A percentile compares a stretch with the other conserved stretches of the same genome.
Conservation (phyloP, 1,140 invertebrate species). For the Drosophila aff. region DNA sequence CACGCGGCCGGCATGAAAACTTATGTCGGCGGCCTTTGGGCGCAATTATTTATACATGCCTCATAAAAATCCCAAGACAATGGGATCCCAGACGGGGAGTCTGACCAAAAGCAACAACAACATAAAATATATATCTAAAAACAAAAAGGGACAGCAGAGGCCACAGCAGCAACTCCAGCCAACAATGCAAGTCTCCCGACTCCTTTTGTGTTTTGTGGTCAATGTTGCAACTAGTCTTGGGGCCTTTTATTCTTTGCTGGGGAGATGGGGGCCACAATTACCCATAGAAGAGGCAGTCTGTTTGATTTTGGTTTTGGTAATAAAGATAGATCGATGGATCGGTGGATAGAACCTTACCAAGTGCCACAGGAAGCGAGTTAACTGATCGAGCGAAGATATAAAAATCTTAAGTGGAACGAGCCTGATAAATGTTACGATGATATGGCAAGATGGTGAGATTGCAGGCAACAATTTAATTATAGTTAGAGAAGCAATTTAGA, state of each 20-base stretch:
- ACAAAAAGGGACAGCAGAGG: not conserved
- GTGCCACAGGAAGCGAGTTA: slow-evolving; percentile 29
- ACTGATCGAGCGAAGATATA: slow-evolving; percentile 17
- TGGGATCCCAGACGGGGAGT: slow-evolving; percentile 44
- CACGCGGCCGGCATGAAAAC: slow-evolving; percentile 78
- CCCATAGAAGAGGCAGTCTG: slow-evolving; percentile 43
- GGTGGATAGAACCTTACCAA: slow-evolving; percentile 3
- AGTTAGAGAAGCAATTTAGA: not conserved
- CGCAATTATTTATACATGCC: slow-evolving; percentile 84
- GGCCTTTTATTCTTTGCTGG: slow-evolving; percentile 58
- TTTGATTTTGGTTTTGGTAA: slow-evolving; percentile 52
- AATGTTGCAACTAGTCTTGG: slow-evolving; percentile 49
- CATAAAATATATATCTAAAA: not conserved
- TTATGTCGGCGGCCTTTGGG: slow-evolving; percentile 83
- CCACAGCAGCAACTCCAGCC: slow-evolving; percentile 12
- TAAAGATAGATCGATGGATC: slow-evolving; percentile 57
- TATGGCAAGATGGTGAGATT: slow-evolving; percentile 6
- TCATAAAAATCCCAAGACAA: slow-evolving; percentile 83
- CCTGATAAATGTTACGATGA: slow-evolving; percentile 18
- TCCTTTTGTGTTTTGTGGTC: slow-evolving; percentile 54
- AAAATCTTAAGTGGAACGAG: slow-evolving; percentile 27
- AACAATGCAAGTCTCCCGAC: slow-evolving; percentile 62
- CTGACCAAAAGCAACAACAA: slow-evolving; percentile 17
- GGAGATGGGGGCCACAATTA: slow-evolving; percentile 28
- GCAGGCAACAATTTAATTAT: slow-evolving; percentile 35